Percentiles rank a stretch among this genome's conserved stretches.
Conservation (phyloP, 1,140 invertebrate species). For the Drosophila orosa region DNA sequence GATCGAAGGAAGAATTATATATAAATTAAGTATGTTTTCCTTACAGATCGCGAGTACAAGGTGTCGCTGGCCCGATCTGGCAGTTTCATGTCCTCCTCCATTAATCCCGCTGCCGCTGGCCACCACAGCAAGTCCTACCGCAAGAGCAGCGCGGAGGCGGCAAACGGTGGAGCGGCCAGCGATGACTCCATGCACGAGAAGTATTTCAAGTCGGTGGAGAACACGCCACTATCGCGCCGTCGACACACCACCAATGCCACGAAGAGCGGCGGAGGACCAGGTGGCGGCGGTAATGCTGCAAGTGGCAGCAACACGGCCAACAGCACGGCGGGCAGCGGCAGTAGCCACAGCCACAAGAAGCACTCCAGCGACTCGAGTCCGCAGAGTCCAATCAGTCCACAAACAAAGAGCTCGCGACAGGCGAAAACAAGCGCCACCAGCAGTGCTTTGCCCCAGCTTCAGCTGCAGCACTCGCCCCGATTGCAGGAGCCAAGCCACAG, state of each 20-base stretch:
- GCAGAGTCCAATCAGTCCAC: constrained; percentile 83
- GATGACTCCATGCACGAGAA: constrained; percentile 94
- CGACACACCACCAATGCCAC: constrained; percentile 79
- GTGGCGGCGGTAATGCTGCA: constrained; percentile 46
- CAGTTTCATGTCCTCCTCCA: constrained; percentile 89
- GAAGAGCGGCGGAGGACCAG: constrained; percentile 41
- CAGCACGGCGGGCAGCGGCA: constrained; percentile 71
- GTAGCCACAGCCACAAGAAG: constrained; percentile 74
- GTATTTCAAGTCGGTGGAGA: constrained; percentile 89
- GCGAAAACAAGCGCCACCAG: constrained; percentile 73
- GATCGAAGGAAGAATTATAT: not conserved
- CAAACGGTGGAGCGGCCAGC: constrained; percentile 85
- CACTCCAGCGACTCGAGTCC: constrained; percentile 84
- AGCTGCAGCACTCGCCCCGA: constrained; percentile 60
- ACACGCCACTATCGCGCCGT: constrained; percentile 86
- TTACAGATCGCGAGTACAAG: constrained; percentile 74
- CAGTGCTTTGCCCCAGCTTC: constrained; percentile 61
- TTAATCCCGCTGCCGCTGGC: constrained; percentile 83
- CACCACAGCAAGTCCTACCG: constrained; percentile 81
- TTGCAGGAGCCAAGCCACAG: constrained; percentile 65
- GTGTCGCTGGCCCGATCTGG: constrained; percentile 88
- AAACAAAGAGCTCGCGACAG: constrained; percentile 73
- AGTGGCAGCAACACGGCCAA: constrained; percentile 75
- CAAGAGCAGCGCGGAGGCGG: constrained; percentile 84
- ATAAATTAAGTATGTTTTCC: no score